Evolutionary conservation across 2,888 invertebrate genomes (phyloP), one percentile per base, ranked within the genome.

Genomic region (Epinotia brunnichana): DNA sequence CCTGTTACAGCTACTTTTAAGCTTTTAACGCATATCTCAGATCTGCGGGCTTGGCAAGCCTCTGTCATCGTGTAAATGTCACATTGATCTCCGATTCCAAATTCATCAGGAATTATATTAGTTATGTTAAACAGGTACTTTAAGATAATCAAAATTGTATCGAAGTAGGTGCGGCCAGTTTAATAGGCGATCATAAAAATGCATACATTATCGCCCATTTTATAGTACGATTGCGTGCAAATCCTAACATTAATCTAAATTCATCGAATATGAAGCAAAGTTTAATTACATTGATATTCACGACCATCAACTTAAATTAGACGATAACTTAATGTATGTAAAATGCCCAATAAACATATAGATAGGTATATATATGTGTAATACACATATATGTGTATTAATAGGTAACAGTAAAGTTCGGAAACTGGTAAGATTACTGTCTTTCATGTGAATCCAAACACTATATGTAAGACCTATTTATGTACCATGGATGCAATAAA

Each of bases 221-320:
- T 61, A 72, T 67, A 17, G 61, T 17, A 15, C 9, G 48, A 62
- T 56, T 44, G 61, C 61, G 61, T 56, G 72, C 72, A 67, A 68
- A 72, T 62, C 35, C 61, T 24, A 62, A n/a, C 21, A 59, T 61
- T 35, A 67, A 66, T 71, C 59, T 48, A 39, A 64, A 70, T 70
- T 71, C 66, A 41, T 41, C 60, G 19, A 71, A 67, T 54, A 35
- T 54, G 67, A 68, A 39, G 19, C 53, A 41, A 72, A 48, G 44
- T 48, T 67, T 72, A 72, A 72, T 72, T 62, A 62, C 72, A 62
- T 72, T 61, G 56, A 62, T 62, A 72, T 72, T 72, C 67, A 62
- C 35, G 29, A 66, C 59, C 54, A 62, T 72, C 56, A 67, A 68
- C 61, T 72, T 68, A 72, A 68, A 67, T 72, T 68, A 68, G 61